A percentile compares a stretch with the other conserved stretches of the same genome.
Conservation (phyloP, 2,888 invertebrate genomes). For the Koerneria pararmatus region DNA sequence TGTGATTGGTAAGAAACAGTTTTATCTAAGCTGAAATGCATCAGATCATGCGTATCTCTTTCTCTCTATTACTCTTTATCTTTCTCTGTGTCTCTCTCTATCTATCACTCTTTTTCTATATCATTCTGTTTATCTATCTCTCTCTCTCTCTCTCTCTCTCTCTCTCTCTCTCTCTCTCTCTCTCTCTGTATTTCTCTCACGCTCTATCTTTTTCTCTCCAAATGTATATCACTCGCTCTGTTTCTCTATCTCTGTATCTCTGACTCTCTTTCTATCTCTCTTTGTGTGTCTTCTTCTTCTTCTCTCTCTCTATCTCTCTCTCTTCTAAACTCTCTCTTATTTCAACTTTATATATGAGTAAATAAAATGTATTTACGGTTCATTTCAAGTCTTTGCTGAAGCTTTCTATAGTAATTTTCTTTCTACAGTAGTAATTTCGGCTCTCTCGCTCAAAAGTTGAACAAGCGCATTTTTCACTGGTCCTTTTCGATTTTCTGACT, state of each 20-base stretch:
- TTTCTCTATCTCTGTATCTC: not conserved
- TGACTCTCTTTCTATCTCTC: not conserved
- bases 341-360: not conserved
- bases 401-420: not conserved
- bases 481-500: not conserved
- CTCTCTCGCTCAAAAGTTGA: not conserved
- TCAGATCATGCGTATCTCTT: too few relatives aligned
- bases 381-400: too few relatives aligned
- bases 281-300: too few relatives aligned
- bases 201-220: not conserved
- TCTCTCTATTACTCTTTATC: not conserved
- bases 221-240: constrained; percentile 2
- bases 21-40: too few relatives aligned
- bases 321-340: not conserved
- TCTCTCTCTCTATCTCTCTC: not conserved
- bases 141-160: not conserved
- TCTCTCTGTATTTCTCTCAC: not conserved
- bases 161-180: too few relatives aligned
- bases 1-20: too few relatives aligned
- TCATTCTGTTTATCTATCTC: not conserved
- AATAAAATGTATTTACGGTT: too few relatives aligned
- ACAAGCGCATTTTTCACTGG: not conserved
- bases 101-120: too few relatives aligned
- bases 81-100: not conserved
- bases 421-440: too few relatives aligned